A percentile compares a stretch with the other conserved stretches of the same genome.
Conservation (phyloP, 1,140 invertebrate species). For the Eupristina koningsbergeri region DNA sequence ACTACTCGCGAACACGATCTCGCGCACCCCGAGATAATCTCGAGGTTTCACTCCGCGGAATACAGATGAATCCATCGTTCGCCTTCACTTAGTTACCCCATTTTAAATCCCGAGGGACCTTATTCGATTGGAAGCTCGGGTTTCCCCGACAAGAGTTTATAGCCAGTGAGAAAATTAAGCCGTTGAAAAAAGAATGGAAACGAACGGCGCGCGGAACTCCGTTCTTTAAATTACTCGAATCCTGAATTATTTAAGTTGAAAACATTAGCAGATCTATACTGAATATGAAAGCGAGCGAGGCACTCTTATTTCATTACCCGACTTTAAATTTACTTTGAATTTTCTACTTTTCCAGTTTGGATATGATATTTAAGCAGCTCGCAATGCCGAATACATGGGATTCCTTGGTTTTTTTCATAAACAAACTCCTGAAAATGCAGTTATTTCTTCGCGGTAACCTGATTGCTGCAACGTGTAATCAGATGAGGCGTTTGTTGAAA, state of each 20-base stretch:
- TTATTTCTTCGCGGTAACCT: too few species aligned
- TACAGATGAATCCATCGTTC: conserved; percentile 63
- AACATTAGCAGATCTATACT: not conserved
- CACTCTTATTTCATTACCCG: too few species aligned
- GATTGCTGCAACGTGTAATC: too few species aligned
- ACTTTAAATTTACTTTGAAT: too few species aligned
- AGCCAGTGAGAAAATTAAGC: conserved; percentile 36
- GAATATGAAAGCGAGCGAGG: not conserved
- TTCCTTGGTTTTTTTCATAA: too few species aligned
- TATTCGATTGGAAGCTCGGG: conserved; percentile 36
- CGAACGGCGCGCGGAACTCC: not conserved
- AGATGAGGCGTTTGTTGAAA: too few species aligned
- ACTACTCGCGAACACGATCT: conserved; percentile 46
- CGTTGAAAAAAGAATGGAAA: conserved; percentile 15
- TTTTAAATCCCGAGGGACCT: conserved; percentile 37
- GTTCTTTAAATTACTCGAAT: not conserved
- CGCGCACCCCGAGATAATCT: conserved; percentile 59
- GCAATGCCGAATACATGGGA: too few species aligned
- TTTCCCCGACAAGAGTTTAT: not conserved
- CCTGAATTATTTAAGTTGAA: not conserved
- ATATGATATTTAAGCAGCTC: too few species aligned
- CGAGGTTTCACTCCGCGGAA: conserved; percentile 60
- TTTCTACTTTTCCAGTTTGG: too few species aligned
- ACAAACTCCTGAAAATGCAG: too few species aligned
- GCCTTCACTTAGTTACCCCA: conserved; percentile 46